Base-by-base conservation (phyloP, 2,113 vertebrate genomes). In the Strix aluco region DNA sequence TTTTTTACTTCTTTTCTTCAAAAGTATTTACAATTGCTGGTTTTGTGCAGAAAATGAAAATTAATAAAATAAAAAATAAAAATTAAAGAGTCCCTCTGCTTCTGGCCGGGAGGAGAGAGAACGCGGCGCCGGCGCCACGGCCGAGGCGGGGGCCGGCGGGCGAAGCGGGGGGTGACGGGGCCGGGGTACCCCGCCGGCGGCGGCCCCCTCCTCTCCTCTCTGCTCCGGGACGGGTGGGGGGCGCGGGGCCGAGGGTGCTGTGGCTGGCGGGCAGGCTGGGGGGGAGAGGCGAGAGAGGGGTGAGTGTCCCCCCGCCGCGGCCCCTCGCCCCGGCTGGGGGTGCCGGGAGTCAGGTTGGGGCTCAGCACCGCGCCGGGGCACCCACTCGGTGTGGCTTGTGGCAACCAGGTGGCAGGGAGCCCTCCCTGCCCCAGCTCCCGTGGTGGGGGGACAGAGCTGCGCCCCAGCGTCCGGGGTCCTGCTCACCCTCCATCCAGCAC, bases 11-110 rank as follows among this genome's bases (percentile, higher is more conserved):
- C 44, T 96, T 94, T 96, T 91, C 80, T 94, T 88, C 80, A 98
- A 98, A 98, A 98, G 98, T 98, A 97, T 99, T 98, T 99, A 99
- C 99, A 99, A 98, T 99, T 99, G 99, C 99, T 99, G 99, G 99
- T 99, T 98, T 99, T 98, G 98, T 98, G 98, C 98, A 98, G 97
- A 91, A 95, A 94, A 92, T n/a, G 97, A 97, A 98, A 97, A 97
- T 93, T 59, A 88, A 79, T 78, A 30, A 80, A 87, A 94, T 90
- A 59, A 82, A 88, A 85, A 66, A 75, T 52, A 85, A 62, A 91
- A 85, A 92, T 90, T 58, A 57, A 51, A 71, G 82, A 96, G 95
- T 95, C 95, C 97, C 96, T 97, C 95, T 97, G 96, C 96, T 98
- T 97, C 97, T 97, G 97, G 96, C 86, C 32, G 94, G 96, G 98